phyloP scores from a whole-genome alignment of 1,140 invertebrate species.

The Drosophila tsacasi region DNA sequence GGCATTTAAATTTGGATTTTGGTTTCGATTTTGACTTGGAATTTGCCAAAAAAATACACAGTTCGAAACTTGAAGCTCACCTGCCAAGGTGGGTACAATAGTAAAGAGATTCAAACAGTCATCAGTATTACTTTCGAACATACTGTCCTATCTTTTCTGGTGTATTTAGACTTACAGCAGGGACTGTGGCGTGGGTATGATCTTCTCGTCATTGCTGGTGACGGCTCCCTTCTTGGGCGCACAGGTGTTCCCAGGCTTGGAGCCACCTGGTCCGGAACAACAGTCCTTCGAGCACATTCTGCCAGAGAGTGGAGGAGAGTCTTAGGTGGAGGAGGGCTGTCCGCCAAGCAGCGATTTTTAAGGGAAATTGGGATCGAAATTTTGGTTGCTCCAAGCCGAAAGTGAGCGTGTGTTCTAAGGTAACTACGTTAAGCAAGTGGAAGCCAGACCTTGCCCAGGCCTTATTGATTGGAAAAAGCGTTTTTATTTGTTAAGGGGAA shows the following conservation, averaged over 20 bases:
- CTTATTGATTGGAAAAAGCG: conserved; percentile 47
- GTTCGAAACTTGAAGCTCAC: conserved; percentile 2
- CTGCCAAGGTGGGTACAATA: conserved; percentile 7
- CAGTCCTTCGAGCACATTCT: conserved; percentile 73
- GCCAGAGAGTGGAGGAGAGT: conserved; percentile 2
- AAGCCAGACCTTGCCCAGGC: conserved; percentile 39
- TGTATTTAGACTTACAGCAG: conserved; percentile 55
- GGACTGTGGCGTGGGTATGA: conserved; percentile 68
- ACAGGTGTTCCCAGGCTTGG: conserved; percentile 51
- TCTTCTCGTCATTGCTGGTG: conserved; percentile 10
- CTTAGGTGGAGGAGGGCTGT: conserved; percentile 4
- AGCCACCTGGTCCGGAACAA: conserved; percentile 40
- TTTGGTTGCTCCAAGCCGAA: conserved; percentile 8
- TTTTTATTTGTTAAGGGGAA: conserved; percentile 1
- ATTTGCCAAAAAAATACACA: not conserved
- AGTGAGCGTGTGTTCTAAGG: conserved; percentile 10
- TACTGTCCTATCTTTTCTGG: not conserved
- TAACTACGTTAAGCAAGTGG: conserved; percentile 6
- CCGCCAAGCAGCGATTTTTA: conserved; percentile 27
- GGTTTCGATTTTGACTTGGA: not conserved
- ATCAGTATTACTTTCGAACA: not conserved
- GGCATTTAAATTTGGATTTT: conserved; percentile 13
- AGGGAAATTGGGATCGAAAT: not conserved
- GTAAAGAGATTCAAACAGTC: too few relatives aligned
- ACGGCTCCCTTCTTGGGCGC: conserved; percentile 35